phyloP scores from a whole-genome alignment of 2,113 vertebrate species.

The Ceyx cyanopectus region DNA sequence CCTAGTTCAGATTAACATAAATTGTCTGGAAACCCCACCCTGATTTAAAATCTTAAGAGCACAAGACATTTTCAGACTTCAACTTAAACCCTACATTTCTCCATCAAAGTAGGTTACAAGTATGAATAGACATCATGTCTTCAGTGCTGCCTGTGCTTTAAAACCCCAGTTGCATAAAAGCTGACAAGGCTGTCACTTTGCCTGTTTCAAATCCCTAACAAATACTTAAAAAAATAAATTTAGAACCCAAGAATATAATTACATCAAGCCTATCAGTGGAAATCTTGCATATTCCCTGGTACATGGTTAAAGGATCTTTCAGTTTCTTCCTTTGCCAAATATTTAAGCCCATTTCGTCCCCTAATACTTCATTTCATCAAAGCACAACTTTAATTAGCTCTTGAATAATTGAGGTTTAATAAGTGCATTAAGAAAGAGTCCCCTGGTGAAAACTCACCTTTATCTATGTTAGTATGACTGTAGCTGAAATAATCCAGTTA shows the following conservation, averaged over 20 bases:
- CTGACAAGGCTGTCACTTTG: not conserved
- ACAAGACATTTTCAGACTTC: not conserved
- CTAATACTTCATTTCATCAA: not conserved
- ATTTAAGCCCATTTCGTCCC: not conserved
- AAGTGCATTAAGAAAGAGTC: not conserved
- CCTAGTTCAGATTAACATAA: not conserved
- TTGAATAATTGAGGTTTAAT: not conserved
- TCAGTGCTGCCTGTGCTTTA: not conserved
- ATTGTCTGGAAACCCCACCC: not conserved
- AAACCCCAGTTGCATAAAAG: not conserved
- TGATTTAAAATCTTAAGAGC: not conserved
- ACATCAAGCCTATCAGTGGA: not conserved
- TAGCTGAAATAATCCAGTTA: not conserved
- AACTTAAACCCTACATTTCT: not conserved
- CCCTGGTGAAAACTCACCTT: not conserved
- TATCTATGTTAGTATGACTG: not conserved
- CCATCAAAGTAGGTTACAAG: not conserved
- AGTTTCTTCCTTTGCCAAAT: not conserved
- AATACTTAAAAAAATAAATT: not conserved
- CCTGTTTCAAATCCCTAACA: not conserved
- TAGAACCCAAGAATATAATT: not conserved
- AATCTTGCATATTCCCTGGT: not conserved
- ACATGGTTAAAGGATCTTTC: not conserved
- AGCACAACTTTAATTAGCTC: not conserved
- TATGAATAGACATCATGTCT: fast-evolving